Base-by-base conservation (phyloP, 2,797 vertebrate genomes). In the Notoglanidium macrostoma region DNA sequence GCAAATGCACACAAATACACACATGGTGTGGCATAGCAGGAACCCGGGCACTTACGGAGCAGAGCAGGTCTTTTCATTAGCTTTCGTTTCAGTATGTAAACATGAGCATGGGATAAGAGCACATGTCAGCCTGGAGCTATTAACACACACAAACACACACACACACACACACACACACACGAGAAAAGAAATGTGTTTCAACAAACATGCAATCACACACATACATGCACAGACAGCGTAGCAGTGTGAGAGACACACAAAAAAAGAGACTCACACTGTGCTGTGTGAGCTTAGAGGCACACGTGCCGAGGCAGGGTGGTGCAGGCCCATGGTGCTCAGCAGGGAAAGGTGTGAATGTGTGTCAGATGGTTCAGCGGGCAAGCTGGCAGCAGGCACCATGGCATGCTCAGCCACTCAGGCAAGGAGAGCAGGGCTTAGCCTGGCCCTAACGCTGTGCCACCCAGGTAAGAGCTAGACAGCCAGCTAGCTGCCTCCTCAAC, bases 341-440 rank as follows among this genome's bases (percentile, higher is more conserved):
- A 96, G 97, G 97, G 96, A 93, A 96, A 98, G 97, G 97, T 97
- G 97, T 97, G 97, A 98, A 97, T 96, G 96, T 96, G 96, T 97
- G 97, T 98, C 97, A 98, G 97, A 97, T 97, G 97, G 97, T 95
- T 96, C 94, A 93, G 95, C 93, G 93, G 95, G 96, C 94, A 88
- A 94, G 94, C 96, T 98, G 97, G 97, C 95, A 95, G 15, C 63
- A 91, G 91, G 93, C 94, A 89, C 86, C 44, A 67, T 90, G 88
- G 86, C 85, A 46, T 93, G 95, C 93, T 94, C 94, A 94, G 92
- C 95, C 95, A 85, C 89, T 83, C 90, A 86, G 85, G 89, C 93
- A 92, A 92, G 89, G 85, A 93, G 92, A 90, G 83, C 92, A 89
- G 90, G 91, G 91, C 94, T 95, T 94, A 95, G 94, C 91, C 89